phyloP scores from a whole-genome alignment of 2,113 vertebrate species.

The Passerina amoena region DNA sequence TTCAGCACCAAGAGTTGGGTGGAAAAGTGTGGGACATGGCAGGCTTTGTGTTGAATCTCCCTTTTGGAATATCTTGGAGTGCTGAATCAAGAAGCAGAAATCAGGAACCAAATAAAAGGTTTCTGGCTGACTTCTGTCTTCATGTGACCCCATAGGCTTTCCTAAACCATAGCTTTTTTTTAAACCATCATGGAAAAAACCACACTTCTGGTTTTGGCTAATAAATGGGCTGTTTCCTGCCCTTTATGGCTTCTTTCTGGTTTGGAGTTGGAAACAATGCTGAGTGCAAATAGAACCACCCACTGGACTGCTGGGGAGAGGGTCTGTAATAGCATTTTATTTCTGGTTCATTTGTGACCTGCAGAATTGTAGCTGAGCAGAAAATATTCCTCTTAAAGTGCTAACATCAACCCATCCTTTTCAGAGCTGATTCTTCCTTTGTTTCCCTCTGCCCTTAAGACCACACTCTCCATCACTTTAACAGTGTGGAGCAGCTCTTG shows the following conservation, averaged over 20 bases:
- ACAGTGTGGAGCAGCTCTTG: background rate
- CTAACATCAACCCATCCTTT: background rate
- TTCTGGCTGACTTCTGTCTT: background rate
- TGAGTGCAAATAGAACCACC: background rate
- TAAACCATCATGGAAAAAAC: background rate
- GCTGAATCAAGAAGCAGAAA: background rate
- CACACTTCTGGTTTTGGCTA: background rate
- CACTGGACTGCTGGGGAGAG: background rate
- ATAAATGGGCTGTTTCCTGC: background rate
- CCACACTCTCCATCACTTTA: background rate
- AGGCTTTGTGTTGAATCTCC: background rate
- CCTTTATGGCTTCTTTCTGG: background rate
- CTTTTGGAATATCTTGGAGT: background rate
- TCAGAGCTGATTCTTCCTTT: background rate
- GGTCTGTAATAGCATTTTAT: background rate
- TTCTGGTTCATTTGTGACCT: background rate
- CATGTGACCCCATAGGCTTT: background rate
- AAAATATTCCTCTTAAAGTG: background rate
- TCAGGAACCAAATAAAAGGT: background rate
- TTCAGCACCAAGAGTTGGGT: background rate
- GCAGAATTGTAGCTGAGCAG: background rate
- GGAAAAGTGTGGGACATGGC: accelerated
- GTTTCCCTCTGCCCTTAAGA: background rate
- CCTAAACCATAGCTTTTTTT: background rate
- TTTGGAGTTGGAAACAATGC: background rate